Evolutionary conservation across 92 coral and sea anemone species (phyloP).

Genomic region (Meandrina meandrites): DNA sequence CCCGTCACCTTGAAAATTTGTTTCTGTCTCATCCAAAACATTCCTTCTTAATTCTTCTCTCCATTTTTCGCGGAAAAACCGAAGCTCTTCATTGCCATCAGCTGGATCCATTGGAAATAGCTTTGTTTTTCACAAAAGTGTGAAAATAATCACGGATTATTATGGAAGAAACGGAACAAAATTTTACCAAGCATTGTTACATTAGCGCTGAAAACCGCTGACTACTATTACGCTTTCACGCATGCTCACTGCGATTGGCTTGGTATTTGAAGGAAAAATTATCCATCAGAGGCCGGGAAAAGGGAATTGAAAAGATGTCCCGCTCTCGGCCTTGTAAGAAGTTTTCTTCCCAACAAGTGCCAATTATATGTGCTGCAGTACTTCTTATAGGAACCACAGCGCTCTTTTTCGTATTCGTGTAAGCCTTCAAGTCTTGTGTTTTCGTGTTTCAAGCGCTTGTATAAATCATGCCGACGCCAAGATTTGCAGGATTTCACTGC

Average conservation of each 20-base stretch:
- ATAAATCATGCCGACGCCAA: slow-evolving; percentile 49
- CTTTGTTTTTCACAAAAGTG: background rate
- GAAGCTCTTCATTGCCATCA: slow-evolving; percentile 54
- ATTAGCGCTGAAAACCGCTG: slow-evolving; percentile 70
- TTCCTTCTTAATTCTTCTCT: slow-evolving; percentile 55
- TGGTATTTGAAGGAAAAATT: slow-evolving; percentile 35
- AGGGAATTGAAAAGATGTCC: slow-evolving; percentile 70
- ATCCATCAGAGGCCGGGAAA: slow-evolving; percentile 21
- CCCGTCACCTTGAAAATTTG: background rate
- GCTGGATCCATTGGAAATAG: slow-evolving; percentile 20
- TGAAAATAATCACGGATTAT: background rate
- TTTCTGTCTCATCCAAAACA: background rate
- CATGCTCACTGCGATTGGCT: slow-evolving; percentile 30
- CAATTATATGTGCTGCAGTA: slow-evolving; percentile 86
- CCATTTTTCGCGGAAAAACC: slow-evolving; percentile 76
- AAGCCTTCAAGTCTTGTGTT: slow-evolving; percentile 48
- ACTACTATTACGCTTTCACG: slow-evolving; percentile 16
- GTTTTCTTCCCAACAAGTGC: slow-evolving; percentile 87
- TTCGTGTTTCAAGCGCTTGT: slow-evolving; percentile 37
- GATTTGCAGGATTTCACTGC: slow-evolving; percentile 30
- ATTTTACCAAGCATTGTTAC: slow-evolving; percentile 8
- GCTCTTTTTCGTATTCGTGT: slow-evolving; percentile 93
- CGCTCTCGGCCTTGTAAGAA: slow-evolving; percentile 67
- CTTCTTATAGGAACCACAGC: slow-evolving; percentile 89
- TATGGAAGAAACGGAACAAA: background rate